Conservation (phyloP, 2,888 invertebrate species). For the Drosophila flavopinicola region DNA sequence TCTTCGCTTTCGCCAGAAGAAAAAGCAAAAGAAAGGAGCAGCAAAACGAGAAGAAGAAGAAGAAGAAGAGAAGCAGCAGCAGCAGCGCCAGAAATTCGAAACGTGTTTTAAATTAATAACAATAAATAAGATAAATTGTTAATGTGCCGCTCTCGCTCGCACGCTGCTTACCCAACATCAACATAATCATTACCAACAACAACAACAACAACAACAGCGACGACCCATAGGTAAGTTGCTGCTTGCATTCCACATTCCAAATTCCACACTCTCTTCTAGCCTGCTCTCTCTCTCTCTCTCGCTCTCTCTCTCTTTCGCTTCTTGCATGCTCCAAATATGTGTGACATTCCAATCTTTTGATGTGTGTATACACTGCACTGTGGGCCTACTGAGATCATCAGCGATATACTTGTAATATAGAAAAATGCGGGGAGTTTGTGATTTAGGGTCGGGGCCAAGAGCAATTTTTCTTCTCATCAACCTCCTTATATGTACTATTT, state of each 20-base stretch:
- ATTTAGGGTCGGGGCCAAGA: no score
- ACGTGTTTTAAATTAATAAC: constrained; percentile 56
- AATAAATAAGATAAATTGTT: constrained; percentile 47
- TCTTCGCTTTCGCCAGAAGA: constrained; percentile 45
- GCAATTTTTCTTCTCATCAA: no score
- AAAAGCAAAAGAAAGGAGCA: constrained; percentile 48
- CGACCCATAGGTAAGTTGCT: constrained; percentile 45
- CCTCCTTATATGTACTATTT: no score
- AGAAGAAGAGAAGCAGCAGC: constrained; percentile 6
- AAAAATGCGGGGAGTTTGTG: no score
- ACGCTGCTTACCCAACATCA: constrained; percentile 6
- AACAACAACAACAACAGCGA: constrained; percentile 16
- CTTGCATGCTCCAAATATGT: constrained; percentile 56
- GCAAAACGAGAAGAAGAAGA: constrained; percentile 13
- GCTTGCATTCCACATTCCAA: constrained; percentile 48
- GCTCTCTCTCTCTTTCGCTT: constrained; percentile 17
- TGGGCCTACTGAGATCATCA: not conserved
- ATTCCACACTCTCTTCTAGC: constrained; percentile 42
- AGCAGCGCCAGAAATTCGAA: constrained; percentile 15
- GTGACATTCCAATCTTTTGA: constrained; percentile 54
- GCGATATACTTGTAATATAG: no score
- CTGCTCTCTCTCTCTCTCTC: constrained; percentile 29
- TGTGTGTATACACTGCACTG: constrained; percentile 9
- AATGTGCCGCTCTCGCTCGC: constrained; percentile 19
- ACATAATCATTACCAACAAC: constrained; percentile 26